Percentiles rank a stretch among this genome's conserved stretches.
Evolutionary conservation across 1,140 invertebrate genomes (phyloP).

Genomic region (Nymphalis io): DNA sequence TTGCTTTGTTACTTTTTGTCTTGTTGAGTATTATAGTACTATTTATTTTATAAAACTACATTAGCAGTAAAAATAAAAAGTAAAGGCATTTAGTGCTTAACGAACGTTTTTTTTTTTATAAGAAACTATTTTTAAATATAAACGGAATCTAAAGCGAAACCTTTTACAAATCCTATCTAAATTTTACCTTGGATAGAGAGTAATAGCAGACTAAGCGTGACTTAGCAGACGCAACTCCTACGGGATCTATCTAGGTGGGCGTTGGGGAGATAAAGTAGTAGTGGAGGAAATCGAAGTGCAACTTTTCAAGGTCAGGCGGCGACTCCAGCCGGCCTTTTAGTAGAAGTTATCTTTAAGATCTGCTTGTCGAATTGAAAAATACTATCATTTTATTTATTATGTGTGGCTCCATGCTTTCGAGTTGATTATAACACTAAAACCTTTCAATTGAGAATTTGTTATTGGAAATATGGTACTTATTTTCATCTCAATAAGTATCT

Average conservation of each 20-base stretch:
- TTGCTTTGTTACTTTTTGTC: conserved; percentile 2
- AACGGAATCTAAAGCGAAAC: not conserved
- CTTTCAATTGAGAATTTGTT: not conserved
- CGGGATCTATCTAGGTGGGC: conserved; percentile 29
- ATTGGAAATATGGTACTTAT: not conserved
- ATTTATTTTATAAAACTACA: not conserved
- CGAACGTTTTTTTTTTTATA: not conserved
- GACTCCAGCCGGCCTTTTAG: conserved; percentile 35
- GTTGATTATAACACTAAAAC: conserved; percentile 6
- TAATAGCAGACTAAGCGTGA: conserved; percentile 23
- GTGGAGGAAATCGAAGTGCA: conserved; percentile 42
- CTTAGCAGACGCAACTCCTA: conserved; percentile 26
- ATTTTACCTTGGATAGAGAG: conserved; percentile 12
- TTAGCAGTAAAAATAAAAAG: no score
- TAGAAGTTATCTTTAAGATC: conserved; percentile 13
- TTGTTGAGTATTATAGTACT: not conserved
- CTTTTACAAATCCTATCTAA: not conserved
- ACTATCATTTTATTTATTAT: not conserved
- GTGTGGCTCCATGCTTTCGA: not conserved
- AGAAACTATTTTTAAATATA: not conserved
- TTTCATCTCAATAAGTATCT: not conserved
- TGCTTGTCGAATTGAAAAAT: conserved; percentile 3
- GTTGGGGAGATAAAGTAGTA: conserved; percentile 21
- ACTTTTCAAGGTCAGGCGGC: conserved; percentile 57
- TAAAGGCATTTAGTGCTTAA: not conserved